Evolutionary conservation across 2,888 invertebrate species (phyloP).

Genomic region (Lasioglossum pauxillum): DNA sequence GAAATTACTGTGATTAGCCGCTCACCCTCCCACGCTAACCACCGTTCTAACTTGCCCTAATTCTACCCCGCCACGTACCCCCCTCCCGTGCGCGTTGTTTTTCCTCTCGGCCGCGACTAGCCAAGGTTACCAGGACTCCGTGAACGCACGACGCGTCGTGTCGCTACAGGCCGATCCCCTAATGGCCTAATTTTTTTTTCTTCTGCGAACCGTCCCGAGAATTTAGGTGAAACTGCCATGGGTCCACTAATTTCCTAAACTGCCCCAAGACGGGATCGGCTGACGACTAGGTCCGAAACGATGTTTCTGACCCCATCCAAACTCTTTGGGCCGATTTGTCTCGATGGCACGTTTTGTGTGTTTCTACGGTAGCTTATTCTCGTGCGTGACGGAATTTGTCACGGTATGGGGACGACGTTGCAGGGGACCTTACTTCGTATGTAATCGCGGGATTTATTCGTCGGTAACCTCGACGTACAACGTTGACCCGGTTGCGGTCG

Average conservation of each 20-base stretch:
- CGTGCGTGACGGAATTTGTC: background rate
- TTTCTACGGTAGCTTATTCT: background rate
- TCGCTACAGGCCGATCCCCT: conserved; percentile 45
- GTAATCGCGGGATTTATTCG: background rate
- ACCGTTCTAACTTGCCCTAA: conserved; percentile 74
- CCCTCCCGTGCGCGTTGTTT: conserved; percentile 22
- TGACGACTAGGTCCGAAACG: background rate
- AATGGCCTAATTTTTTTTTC: conserved; percentile 60
- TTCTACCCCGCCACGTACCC: conserved; percentile 63
- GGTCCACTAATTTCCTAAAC: background rate
- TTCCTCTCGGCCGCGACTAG: conserved; percentile 42
- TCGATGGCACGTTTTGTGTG: background rate
- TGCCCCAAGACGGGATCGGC: background rate
- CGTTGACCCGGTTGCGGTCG: background rate
- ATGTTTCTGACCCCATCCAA: background rate
- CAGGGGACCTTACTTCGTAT: no score
- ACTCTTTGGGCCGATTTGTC: background rate
- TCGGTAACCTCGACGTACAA: background rate
- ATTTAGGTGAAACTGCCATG: conserved; percentile 29
- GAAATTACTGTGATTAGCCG: conserved; percentile 79
- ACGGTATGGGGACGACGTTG: background rate
- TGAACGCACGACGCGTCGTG: conserved; percentile 30
- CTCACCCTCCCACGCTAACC: conserved; percentile 78
- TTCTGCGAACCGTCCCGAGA: conserved; percentile 25
- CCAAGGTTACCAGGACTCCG: conserved; percentile 52